Percentiles rank a stretch among this genome's conserved stretches.
Conservation (phyloP, 2,888 invertebrate species). For the Troides helena region DNA sequence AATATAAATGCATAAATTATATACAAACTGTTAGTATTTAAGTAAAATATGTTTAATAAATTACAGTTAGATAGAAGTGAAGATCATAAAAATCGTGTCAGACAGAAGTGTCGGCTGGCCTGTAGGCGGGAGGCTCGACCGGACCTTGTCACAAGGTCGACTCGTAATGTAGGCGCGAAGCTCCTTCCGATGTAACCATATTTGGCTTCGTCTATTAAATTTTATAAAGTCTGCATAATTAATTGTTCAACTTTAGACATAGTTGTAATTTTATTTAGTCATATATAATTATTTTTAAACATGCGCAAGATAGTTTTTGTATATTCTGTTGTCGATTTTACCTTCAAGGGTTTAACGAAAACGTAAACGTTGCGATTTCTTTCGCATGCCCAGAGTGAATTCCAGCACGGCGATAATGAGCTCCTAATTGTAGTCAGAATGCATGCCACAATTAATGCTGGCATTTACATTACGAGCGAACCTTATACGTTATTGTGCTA, state of each 20-base stretch:
- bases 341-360: background rate
- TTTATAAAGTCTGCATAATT: constrained; percentile 20
- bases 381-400: background rate
- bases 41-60: background rate
- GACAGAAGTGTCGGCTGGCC: constrained; percentile 38
- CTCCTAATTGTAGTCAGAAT: constrained; percentile 7
- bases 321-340: background rate
- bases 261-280: background rate
- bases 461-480: constrained; percentile 4
- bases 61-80: constrained; percentile 15
- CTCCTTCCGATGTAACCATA: constrained; percentile 61
- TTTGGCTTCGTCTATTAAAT: constrained; percentile 43
- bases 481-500: constrained; percentile 4
- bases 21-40: background rate
- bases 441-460: constrained; percentile 7
- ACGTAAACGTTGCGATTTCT: background rate
- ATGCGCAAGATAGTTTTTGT: background rate
- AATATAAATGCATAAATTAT: background rate
- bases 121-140: constrained; percentile 62
- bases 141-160: constrained; percentile 76
- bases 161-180: constrained; percentile 57
- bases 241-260: background rate
- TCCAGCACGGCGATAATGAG: constrained; percentile 5
- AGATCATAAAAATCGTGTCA: constrained; percentile 20
- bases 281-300: background rate